Conservation (phyloP, 1,140 invertebrate genomes). For the Drosophila funebris region DNA sequence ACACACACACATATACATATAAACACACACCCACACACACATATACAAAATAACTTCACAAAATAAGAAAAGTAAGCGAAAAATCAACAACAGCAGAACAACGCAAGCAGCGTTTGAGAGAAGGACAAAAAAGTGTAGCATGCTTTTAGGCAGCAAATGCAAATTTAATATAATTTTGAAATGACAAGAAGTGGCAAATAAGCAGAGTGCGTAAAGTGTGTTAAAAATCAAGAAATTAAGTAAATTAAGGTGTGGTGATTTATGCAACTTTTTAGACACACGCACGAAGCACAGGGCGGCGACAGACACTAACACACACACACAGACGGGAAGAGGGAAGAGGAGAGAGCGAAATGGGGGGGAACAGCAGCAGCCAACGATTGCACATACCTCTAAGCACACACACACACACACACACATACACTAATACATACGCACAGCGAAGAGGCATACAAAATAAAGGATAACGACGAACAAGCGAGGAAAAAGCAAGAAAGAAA, state of each 20-base stretch:
- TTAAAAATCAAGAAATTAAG: constrained; percentile 54
- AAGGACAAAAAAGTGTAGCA: constrained; percentile 47
- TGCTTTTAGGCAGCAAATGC: constrained; percentile 37
- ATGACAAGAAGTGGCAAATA: background rate
- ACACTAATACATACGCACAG: background rate
- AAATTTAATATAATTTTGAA: constrained; percentile 7
- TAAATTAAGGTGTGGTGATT: constrained; percentile 84
- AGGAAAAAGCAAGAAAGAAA: constrained; percentile 74
- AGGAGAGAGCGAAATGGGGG: no score
- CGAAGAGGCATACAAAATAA: constrained; percentile 68
- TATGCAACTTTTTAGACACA: constrained; percentile 77
- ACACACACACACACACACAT: constrained; percentile 35
- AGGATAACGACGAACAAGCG: constrained; percentile 59
- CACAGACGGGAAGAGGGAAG: constrained; percentile 1
- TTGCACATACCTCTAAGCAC: constrained; percentile 67
- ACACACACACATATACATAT: constrained; percentile 17
- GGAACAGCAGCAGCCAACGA: constrained; percentile 22
- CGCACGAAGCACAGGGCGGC: constrained; percentile 11
- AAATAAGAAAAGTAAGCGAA: constrained; percentile 33
- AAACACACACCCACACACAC: background rate
- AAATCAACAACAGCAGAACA: constrained; percentile 37
- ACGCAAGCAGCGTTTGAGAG: no score
- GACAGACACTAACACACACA: constrained; percentile 34
- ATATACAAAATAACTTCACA: background rate
- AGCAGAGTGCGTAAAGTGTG: constrained; percentile 13